phyloP scores from a whole-genome alignment of 2,113 vertebrate species.

The Gila orcuttii region DNA sequence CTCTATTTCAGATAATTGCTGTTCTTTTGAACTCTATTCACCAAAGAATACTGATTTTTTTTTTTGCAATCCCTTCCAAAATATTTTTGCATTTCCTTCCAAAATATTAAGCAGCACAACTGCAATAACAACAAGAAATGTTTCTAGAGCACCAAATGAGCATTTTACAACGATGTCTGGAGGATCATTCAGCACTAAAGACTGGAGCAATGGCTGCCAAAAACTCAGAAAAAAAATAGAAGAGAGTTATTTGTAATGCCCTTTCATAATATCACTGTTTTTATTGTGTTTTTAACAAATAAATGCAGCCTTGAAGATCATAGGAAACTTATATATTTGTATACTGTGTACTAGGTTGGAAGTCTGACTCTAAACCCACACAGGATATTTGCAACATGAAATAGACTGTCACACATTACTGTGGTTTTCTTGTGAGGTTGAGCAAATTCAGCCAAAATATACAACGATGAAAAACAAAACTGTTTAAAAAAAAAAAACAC shows the following conservation, averaged over 20 bases:
- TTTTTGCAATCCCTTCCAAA: background rate
- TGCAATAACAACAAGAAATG: background rate
- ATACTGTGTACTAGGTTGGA: background rate
- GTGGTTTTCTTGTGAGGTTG: background rate
- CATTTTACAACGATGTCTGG: background rate
- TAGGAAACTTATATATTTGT: too few species aligned
- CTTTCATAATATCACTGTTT: background rate
- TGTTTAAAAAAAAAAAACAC: background rate
- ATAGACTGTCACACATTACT: background rate
- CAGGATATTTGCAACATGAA: slow-evolving; percentile 12
- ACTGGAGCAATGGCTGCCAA: background rate
- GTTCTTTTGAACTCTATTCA: background rate
- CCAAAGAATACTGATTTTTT: background rate
- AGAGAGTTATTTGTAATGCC: background rate
- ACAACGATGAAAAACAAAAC: background rate
- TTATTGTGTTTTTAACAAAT: background rate
- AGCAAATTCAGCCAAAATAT: background rate
- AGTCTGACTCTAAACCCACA: background rate
- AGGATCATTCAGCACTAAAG: background rate
- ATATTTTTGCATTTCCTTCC: background rate
- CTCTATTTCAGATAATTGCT: background rate
- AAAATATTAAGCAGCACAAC: background rate
- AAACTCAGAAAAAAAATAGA: background rate
- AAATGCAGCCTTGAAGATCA: too few species aligned
- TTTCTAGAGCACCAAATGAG: background rate